Evolutionary conservation across 2,797 vertebrate species (phyloP).

Genomic region (Catamblyrhynchus diadema): DNA sequence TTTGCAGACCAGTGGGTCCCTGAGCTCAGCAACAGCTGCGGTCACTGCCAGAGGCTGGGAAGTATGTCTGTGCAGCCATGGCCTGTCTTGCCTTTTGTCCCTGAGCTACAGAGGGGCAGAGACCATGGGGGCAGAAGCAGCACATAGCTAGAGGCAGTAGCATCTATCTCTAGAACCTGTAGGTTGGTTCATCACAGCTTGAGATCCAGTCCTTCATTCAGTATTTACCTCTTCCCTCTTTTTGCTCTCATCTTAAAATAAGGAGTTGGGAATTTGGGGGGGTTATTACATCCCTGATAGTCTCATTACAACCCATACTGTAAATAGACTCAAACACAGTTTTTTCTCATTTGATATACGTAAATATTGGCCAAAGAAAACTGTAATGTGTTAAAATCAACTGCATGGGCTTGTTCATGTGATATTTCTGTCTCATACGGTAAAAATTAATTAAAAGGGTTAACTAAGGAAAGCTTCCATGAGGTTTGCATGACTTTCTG

Average conservation of each 20-base stretch:
- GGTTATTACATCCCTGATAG: background rate
- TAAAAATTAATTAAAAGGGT: background rate
- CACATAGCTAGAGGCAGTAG: background rate
- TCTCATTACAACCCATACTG: background rate
- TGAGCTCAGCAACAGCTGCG: background rate
- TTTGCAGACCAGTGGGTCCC: background rate
- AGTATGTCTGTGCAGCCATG: accelerated
- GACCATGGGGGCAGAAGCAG: background rate
- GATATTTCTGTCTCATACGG: accelerated
- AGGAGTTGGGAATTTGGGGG: background rate
- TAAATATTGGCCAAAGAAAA: background rate
- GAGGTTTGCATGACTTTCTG: background rate
- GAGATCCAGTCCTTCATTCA: background rate
- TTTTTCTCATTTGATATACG: background rate
- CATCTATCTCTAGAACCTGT: background rate
- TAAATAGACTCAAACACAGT: background rate
- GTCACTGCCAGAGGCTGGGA: background rate
- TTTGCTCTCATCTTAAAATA: background rate
- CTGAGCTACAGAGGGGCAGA: background rate
- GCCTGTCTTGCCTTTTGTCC: background rate
- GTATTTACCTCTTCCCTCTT: background rate
- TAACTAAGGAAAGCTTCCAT: background rate
- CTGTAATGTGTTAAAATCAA: background rate
- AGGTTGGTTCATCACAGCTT: background rate
- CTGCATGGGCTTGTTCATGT: background rate